phyloP scores from a whole-genome alignment of 2,888 invertebrate genomes.

The Sympetrum striolatum region DNA sequence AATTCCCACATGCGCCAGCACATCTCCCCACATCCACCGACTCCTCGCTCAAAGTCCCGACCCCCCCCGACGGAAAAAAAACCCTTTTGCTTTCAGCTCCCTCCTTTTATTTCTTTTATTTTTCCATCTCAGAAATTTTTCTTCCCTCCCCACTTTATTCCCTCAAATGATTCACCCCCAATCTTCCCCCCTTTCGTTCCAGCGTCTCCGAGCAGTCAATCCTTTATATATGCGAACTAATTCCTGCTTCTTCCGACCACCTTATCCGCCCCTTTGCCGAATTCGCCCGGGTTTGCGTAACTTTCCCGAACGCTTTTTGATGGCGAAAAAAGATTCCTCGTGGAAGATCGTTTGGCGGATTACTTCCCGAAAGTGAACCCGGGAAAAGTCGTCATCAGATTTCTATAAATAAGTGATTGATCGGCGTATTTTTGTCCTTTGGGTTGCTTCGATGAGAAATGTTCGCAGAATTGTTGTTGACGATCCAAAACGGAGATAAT shows the following conservation, averaged over 20 bases:
- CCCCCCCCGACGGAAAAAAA: background rate
- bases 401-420: no score
- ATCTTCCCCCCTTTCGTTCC: background rate
- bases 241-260: background rate
- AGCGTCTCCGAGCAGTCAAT: background rate
- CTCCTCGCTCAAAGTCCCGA: background rate
- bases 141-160: conserved; percentile 18
- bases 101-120: background rate
- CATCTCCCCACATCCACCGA: background rate
- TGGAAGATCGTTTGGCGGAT: no score
- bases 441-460: no score
- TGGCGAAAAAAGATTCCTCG: no score
- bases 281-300: background rate
- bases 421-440: no score
- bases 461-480: no score
- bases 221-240: background rate
- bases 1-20: background rate
- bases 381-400: no score
- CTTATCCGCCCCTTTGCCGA: background rate
- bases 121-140: background rate
- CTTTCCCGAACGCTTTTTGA: no score
- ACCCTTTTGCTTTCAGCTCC: conserved; percentile 9
- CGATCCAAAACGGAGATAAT: no score
- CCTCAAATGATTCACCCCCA: conserved; percentile 33
- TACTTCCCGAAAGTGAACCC: no score